These are phyloP conservation scores for Drosophila histrio DNA, from an alignment of 2,888 invertebrate species.

Conservation along the genomic window DNA sequence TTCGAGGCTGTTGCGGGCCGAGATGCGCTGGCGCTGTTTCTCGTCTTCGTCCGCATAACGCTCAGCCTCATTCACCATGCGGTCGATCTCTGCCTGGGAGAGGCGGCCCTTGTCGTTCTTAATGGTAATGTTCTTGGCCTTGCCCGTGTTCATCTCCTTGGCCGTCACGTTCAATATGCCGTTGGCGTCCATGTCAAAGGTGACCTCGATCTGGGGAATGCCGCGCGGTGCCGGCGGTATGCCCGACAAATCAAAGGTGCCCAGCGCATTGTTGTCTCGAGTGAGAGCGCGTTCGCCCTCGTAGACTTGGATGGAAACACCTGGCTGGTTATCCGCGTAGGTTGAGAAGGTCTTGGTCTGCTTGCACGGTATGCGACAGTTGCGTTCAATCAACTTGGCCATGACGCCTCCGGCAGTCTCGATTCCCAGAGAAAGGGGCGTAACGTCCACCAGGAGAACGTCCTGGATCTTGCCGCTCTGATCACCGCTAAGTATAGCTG, in stretches of 20 bases:
- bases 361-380: slow-evolving; percentile 89
- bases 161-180: slow-evolving; percentile 96
- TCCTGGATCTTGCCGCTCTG: slow-evolving; percentile 90
- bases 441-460: slow-evolving; percentile 88
- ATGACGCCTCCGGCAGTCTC: slow-evolving; percentile 93
- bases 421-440: slow-evolving; percentile 89
- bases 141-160: slow-evolving; percentile 88
- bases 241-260: slow-evolving; percentile 97
- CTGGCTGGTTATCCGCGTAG: slow-evolving; percentile 92
- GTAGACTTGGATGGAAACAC: slow-evolving; percentile 89
- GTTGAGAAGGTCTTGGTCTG: slow-evolving; percentile 91
- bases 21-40: slow-evolving; percentile 88
- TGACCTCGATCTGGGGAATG: slow-evolving; percentile 93
- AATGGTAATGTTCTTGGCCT: slow-evolving; percentile 91
- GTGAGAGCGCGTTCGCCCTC: slow-evolving; percentile 95
- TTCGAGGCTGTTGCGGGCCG: slow-evolving; percentile 90
- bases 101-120: slow-evolving; percentile 92
- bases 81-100: slow-evolving; percentile 92
- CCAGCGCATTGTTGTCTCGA: slow-evolving; percentile 95
- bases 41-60: slow-evolving; percentile 92
- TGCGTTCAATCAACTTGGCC: slow-evolving; percentile 90
- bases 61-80: slow-evolving; percentile 91
- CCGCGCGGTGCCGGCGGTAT: slow-evolving; percentile 96
- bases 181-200: slow-evolving; percentile 93
- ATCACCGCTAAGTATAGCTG: slow-evolving; percentile 89